Percentiles rank a stretch among this genome's conserved stretches.
Conservation (phyloP, 1,140 invertebrate species). For the Gryllus bimaculatus region DNA sequence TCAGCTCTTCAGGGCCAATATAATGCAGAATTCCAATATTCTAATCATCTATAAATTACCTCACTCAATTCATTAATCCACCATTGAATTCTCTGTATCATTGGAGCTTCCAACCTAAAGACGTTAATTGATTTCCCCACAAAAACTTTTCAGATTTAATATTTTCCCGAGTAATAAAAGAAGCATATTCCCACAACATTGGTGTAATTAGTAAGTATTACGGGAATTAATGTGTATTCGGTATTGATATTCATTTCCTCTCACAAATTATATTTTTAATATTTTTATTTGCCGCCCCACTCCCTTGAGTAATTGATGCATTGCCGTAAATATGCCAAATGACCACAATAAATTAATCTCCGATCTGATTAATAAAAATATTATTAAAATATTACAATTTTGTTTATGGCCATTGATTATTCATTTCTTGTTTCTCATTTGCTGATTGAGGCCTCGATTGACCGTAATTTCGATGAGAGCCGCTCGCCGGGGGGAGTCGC, state of each 20-base stretch:
- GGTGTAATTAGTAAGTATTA: background rate
- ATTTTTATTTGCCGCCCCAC: background rate
- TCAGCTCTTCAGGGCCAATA: too few species aligned
- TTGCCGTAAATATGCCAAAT: background rate
- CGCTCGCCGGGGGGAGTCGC: too few species aligned
- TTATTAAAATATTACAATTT: background rate
- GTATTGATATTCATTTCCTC: background rate
- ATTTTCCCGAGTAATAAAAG: too few species aligned
- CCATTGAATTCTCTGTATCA: too few species aligned
- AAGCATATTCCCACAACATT: background rate
- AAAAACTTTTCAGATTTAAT: too few species aligned
- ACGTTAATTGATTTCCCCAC: too few species aligned
- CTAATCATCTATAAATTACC: too few species aligned
- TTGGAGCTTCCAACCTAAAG: too few species aligned
- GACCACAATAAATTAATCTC: background rate
- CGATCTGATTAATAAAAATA: background rate
- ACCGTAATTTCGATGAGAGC: too few species aligned
- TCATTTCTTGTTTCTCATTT: slow-evolving; percentile 5
- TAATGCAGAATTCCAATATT: too few species aligned
- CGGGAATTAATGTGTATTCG: background rate
- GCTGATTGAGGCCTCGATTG: background rate
- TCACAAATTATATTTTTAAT: background rate
- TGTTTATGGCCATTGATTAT: background rate
- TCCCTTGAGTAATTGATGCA: background rate
- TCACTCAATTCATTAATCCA: too few species aligned